Base-by-base conservation (phyloP, 2,797 vertebrate species). In the Tiaroga cobitis region DNA sequence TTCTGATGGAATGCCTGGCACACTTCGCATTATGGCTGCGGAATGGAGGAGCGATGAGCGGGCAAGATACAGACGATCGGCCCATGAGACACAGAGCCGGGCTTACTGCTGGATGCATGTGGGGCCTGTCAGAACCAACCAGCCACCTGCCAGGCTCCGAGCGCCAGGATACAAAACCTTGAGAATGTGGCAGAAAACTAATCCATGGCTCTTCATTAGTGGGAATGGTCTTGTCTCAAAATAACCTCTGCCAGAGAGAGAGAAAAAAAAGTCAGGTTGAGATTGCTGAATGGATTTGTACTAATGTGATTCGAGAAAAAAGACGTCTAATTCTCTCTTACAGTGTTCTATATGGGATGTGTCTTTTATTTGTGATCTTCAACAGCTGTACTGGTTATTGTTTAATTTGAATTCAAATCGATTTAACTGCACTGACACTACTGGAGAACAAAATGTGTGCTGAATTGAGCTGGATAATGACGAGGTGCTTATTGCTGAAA, bases 161-260 rank as follows among this genome's bases (percentile, higher is more conserved):
- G 83, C 87, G 89, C 90, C 90, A 90, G 85, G 46, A 78, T 59
- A 34, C 16, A 81, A 89, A 83, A 84, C 80, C 87, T 82, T 84
- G 72, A 78, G 67, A 79, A 86, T 83, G 81, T 84, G 82, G 87
- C 69, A 80, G 72, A 89, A 85, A 68, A 65, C 86, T 84, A 80
- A 88, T 88, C 89, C 89, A 89, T 77, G 83, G 82, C 72, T 83
- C 86, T 89, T 87, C 82, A 90, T 88, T 88, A 87, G 79, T n/a
- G 9, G 43, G 24, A 76, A 85, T 68, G 56, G 46, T 67, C 67
- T 77, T 86, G 78, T 87, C 85, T 80, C 76, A 85, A 86, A 67
- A 75, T 70, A 85, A 85, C 80, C 81, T 54, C 79, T 80, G 63
- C 39, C 29, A 46, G 49, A 81, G 34, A 79, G 26, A 72, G 29